These are phyloP conservation scores for Onthophagus taurus DNA, from an alignment of 1,140 invertebrate genomes.

Conservation along the genomic window DNA sequence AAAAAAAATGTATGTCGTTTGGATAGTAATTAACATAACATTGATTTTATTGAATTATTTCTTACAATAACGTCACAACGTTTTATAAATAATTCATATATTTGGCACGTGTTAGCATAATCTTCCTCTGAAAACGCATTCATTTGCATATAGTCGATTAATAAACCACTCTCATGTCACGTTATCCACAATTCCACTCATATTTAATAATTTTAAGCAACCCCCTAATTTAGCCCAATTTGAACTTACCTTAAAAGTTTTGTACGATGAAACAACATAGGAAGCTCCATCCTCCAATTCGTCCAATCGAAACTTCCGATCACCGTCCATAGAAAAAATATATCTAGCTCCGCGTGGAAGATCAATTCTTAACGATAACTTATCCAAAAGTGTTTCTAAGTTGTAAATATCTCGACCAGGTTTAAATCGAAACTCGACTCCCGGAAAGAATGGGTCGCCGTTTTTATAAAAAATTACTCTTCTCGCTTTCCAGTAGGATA, in stretches of 20 bases:
- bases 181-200: too few relatives aligned
- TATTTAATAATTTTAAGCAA: too few relatives aligned
- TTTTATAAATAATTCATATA: too few relatives aligned
- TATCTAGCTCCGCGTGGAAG: constrained; percentile 74
- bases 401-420: constrained; percentile 79
- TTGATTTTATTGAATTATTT: too few relatives aligned
- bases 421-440: constrained; percentile 80
- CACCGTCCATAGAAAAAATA: constrained; percentile 85
- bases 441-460: constrained; percentile 85
- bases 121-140: too few relatives aligned
- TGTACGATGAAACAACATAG: constrained; percentile 85
- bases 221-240: too few relatives aligned
- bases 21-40: too few relatives aligned
- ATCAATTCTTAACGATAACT: constrained; percentile 71
- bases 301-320: constrained; percentile 70
- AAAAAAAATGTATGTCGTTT: too few relatives aligned
- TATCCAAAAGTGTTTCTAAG: constrained; percentile 76
- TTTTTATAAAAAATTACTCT: constrained; percentile 87
- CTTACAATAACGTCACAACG: too few relatives aligned
- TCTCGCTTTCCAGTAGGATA: constrained; percentile 77
- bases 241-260: constrained; percentile 86
- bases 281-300: constrained; percentile 83
- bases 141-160: too few relatives aligned
- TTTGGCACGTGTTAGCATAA: too few relatives aligned
- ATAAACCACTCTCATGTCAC: too few relatives aligned